These are phyloP conservation scores for Drosophila mercatorum DNA, from an alignment of 2,888 invertebrate species.

Conservation along the genomic window DNA sequence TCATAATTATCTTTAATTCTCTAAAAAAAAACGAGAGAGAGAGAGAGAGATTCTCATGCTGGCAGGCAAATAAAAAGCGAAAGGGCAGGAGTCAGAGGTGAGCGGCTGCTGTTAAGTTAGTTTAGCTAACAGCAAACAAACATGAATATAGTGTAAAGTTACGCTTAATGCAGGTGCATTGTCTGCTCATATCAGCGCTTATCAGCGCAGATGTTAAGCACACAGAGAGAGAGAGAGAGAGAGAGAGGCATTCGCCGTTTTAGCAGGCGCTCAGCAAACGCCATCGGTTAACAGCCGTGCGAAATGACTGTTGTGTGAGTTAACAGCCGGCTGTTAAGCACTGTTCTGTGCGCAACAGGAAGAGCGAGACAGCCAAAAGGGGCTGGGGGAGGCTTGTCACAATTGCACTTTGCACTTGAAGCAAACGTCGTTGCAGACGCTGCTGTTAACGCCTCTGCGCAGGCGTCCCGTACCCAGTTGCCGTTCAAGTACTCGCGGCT, in stretches of 20 bases:
- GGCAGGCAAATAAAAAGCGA: constrained; percentile 49
- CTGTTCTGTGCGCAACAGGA: constrained; percentile 1
- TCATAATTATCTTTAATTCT: constrained; percentile 72
- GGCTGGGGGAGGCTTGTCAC: neutral
- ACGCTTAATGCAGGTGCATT: constrained; percentile 28
- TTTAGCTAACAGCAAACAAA: neutral
- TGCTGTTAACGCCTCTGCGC: constrained; percentile 44
- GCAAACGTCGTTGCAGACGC: constrained; percentile 15
- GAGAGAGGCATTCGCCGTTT: neutral
- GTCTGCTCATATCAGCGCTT: constrained; percentile 22
- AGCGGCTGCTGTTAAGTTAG: constrained; percentile 10
- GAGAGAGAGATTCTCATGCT: constrained; percentile 41
- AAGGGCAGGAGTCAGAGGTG: constrained; percentile 63
- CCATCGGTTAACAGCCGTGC: constrained; percentile 29
- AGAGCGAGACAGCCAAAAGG: neutral
- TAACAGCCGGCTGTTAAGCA: constrained; percentile 31
- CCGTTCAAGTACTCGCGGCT: constrained; percentile 23
- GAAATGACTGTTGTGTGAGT: constrained; percentile 23
- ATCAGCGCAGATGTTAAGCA: constrained; percentile 42
- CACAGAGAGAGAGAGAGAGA: neutral
- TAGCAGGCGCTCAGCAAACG: constrained; percentile 35
- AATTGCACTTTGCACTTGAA: constrained; percentile 42
- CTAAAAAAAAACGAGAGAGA: constrained; percentile 4
- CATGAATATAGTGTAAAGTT: constrained; percentile 16
- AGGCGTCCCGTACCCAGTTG: constrained; percentile 42